Evolutionary conservation across 2,113 vertebrate species (phyloP).

Genomic region (Melospiza georgiana): DNA sequence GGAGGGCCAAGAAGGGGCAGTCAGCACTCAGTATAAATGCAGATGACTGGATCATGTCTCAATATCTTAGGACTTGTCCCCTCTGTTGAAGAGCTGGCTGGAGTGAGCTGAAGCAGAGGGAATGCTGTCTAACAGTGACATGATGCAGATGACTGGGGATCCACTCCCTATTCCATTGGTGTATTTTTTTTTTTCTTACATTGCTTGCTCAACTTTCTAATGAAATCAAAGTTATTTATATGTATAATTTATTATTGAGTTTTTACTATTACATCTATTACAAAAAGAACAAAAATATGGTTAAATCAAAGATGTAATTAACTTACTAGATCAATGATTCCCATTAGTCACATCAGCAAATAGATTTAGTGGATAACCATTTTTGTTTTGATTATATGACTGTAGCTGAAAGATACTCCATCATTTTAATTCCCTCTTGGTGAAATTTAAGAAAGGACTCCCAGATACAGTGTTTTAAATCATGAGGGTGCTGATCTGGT

Average conservation of each 20-base stretch:
- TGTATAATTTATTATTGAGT: background rate
- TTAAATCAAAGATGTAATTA: conserved; percentile 19
- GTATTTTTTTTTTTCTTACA: background rate
- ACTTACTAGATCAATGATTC: conserved; percentile 6
- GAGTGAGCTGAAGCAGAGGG: background rate
- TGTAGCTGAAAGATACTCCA: background rate
- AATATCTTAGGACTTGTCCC: background rate
- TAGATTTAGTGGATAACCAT: background rate
- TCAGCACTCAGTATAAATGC: background rate
- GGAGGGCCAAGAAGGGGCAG: background rate
- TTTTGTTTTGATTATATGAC: background rate
- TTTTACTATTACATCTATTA: background rate
- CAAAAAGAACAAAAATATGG: background rate
- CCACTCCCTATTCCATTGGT: background rate
- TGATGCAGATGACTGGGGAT: rapidly evolving
- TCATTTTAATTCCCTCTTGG: background rate
- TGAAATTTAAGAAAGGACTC: background rate
- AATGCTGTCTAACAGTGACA: background rate
- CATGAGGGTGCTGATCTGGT: background rate
- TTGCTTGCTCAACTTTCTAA: background rate
- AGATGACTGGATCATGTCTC: background rate
- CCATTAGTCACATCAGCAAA: conserved; percentile 14
- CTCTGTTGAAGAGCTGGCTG: background rate
- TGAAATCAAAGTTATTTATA: background rate
- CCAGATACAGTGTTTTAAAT: background rate